These are phyloP conservation scores for Mesoclemmys tuberculata DNA, from an alignment of 2,113 vertebrate species.

Conservation along the genomic window DNA sequence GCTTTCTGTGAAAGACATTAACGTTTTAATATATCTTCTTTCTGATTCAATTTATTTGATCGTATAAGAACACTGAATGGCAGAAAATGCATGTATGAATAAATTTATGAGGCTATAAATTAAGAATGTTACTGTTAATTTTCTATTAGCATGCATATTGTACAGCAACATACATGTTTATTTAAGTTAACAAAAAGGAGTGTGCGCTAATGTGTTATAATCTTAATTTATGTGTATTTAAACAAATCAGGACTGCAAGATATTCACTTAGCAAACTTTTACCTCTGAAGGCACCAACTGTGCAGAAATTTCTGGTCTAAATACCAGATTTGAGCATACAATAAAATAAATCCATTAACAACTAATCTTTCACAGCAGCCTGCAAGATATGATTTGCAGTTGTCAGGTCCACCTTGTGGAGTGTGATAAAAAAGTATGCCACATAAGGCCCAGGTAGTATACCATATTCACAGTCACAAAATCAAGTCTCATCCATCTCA, in stretches of 20 bases:
- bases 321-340: accelerated
- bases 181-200: not conserved
- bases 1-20: not conserved
- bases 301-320: not conserved
- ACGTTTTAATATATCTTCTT: not conserved
- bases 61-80: not conserved
- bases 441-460: not conserved
- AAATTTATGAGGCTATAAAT: not conserved
- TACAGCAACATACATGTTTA: not conserved
- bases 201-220: not conserved
- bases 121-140: not conserved
- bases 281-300: not conserved
- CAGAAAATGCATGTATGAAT: not conserved
- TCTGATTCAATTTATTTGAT: not conserved
- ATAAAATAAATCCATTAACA: not conserved
- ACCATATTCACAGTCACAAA: not conserved
- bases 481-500: not conserved
- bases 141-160: not conserved
- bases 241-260: not conserved
- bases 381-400: not conserved
- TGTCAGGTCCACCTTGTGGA: not conserved
- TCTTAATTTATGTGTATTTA: not conserved
- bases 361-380: not conserved
- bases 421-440: not conserved
- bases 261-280: not conserved